These are phyloP conservation scores for Musca domestica DNA, from an alignment of 1,140 invertebrate species.

Conservation along the genomic window DNA sequence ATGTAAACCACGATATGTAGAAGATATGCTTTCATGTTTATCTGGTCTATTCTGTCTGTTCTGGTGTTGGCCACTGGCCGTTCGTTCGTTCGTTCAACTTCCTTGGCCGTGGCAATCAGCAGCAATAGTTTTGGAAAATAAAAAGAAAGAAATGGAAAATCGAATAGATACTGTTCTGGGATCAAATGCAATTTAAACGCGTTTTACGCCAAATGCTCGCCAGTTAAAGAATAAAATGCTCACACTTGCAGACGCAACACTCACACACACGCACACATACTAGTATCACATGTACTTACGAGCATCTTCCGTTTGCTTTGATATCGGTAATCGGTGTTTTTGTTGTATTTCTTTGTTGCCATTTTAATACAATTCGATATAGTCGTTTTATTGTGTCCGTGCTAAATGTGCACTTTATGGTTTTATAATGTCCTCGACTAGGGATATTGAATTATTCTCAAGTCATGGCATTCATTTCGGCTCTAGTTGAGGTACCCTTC, in stretches of 20 bases:
- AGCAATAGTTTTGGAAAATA: neutral
- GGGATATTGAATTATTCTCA: no score
- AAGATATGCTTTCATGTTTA: no score
- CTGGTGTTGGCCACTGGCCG: no score
- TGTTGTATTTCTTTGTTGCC: neutral
- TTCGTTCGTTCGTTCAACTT: no score
- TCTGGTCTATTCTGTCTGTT: neutral
- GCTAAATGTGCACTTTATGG: conserved; percentile 4
- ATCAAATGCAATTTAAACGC: conserved; percentile 21
- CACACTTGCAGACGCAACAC: neutral
- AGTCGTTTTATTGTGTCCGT: conserved; percentile 6
- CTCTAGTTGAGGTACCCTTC: no score
- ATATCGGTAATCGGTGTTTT: neutral
- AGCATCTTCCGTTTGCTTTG: neutral
- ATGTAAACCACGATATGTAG: neutral
- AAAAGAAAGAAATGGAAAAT: no score
- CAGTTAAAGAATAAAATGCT: conserved; percentile 6
- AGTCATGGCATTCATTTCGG: no score
- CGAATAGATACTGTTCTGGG: neutral
- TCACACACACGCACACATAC: neutral
- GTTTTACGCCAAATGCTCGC: conserved; percentile 11
- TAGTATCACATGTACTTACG: neutral
- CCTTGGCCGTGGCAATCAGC: conserved; percentile 1
- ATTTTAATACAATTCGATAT: conserved; percentile 13
- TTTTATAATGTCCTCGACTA: conserved; percentile 11